phyloP scores from a whole-genome alignment of 2,797 vertebrate genomes.

The Austrolebias charrua region DNA sequence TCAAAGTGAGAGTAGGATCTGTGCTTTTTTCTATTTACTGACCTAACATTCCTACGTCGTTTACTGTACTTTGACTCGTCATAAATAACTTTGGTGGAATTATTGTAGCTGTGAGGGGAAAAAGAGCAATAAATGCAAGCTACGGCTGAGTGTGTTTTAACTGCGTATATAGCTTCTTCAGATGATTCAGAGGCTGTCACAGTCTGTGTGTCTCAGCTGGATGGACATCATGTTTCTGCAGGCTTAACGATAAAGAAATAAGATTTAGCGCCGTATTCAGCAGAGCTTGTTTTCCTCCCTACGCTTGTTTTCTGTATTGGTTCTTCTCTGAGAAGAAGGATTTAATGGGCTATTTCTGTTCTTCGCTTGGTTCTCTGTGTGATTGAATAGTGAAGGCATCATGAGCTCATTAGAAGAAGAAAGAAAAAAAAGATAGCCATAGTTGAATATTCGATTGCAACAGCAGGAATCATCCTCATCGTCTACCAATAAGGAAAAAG shows the following conservation, averaged over 20 bases:
- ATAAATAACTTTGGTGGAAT: slow-evolving; percentile 31
- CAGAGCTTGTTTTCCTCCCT: slow-evolving; percentile 59
- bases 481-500: slow-evolving; percentile 17
- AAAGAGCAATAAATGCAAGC: slow-evolving; percentile 12
- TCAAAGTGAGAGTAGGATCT: slow-evolving; percentile 1
- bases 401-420: slow-evolving; percentile 23
- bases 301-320: slow-evolving; percentile 48
- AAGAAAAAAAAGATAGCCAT: background rate
- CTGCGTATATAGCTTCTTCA: slow-evolving; percentile 28
- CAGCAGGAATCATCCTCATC: slow-evolving; percentile 4
- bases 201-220: slow-evolving; percentile 46
- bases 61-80: slow-evolving; percentile 53
- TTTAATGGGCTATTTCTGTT: slow-evolving; percentile 53
- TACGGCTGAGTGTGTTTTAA: slow-evolving; percentile 36
- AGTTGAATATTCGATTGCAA: slow-evolving; percentile 13
- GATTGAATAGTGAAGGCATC: slow-evolving; percentile 30
- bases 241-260: slow-evolving; percentile 67
- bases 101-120: slow-evolving; percentile 20
- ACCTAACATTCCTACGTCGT: slow-evolving; percentile 31
- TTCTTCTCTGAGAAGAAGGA: slow-evolving; percentile 36
- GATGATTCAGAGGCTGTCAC: slow-evolving; percentile 62
- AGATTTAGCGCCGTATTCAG: slow-evolving; percentile 61
- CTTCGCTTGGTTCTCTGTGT: slow-evolving; percentile 10
- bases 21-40: slow-evolving; percentile 27
- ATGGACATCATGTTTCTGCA: slow-evolving; percentile 60